A percentile compares a stretch with the other conserved stretches of the same genome.
These are phyloP conservation scores for Megathymus violae DNA, from an alignment of 1,140 invertebrate species.

Conservation along the genomic window DNA sequence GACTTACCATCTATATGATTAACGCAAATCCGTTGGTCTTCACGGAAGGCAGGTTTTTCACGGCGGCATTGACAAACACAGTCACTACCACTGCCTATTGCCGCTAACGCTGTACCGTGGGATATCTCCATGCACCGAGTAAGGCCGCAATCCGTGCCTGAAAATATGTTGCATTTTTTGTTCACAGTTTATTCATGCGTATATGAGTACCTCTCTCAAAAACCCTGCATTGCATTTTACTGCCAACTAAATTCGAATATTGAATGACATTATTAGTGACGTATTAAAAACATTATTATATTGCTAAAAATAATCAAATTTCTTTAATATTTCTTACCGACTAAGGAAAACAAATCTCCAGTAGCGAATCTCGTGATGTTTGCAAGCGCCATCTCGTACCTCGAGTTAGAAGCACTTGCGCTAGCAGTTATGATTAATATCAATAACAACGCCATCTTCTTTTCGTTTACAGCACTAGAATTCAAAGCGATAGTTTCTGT, in stretches of 20 bases:
- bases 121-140: conserved; percentile 79
- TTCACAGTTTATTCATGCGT: too few species aligned
- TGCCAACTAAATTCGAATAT: too few species aligned
- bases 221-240: too few species aligned
- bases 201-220: too few species aligned
- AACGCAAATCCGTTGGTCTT: conserved; percentile 82
- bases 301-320: too few species aligned
- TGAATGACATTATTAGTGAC: too few species aligned
- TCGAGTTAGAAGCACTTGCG: conserved; percentile 38
- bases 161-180: conserved; percentile 32
- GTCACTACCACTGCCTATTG: conserved; percentile 53
- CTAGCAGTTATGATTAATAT: conserved; percentile 44
- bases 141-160: conserved; percentile 76
- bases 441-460: conserved; percentile 63
- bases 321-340: conserved; percentile 56
- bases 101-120: conserved; percentile 72
- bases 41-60: conserved; percentile 82
- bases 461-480: conserved; percentile 29
- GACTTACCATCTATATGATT: conserved; percentile 82
- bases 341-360: conserved; percentile 70
- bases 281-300: too few species aligned
- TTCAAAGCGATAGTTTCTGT: conserved; percentile 21
- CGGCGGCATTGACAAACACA: conserved; percentile 82
- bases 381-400: conserved; percentile 69
- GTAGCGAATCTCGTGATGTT: conserved; percentile 68